phyloP scores from a whole-genome alignment of 1,140 invertebrate genomes.

The Ganaspis sp. region DNA sequence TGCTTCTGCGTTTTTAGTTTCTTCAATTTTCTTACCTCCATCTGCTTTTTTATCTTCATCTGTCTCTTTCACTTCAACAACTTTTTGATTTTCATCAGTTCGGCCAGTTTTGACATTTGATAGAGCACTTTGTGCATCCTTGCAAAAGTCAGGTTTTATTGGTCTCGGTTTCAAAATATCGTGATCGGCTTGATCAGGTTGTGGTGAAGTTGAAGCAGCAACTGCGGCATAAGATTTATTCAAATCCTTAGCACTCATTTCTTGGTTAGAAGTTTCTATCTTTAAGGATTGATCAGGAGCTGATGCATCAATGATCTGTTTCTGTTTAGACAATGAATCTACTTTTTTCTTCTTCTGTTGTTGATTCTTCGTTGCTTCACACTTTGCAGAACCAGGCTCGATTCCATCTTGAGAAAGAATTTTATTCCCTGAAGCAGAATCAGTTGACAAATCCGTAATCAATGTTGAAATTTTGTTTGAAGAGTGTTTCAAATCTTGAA shows the following conservation, averaged over 20 bases:
- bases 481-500: not conserved
- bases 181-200: constrained; percentile 44
- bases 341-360: constrained; percentile 6
- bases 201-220: constrained; percentile 61
- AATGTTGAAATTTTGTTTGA: not conserved
- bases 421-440: not conserved
- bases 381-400: not conserved
- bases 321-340: constrained; percentile 29
- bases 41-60: not conserved
- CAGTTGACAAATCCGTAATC: not conserved
- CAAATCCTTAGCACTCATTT: constrained; percentile 55
- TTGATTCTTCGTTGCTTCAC: constrained; percentile 2
- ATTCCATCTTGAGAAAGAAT: not conserved
- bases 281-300: not conserved
- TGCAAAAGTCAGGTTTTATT: constrained; percentile 19
- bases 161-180: constrained; percentile 44
- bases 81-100: too few species aligned
- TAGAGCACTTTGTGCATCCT: not conserved
- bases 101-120: not conserved
- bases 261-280: constrained; percentile 30
- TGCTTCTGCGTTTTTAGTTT: not conserved
- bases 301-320: constrained; percentile 34
- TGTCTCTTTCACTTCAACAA: not conserved
- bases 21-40: not conserved
- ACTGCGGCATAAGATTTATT: constrained; percentile 80